These are phyloP conservation scores for Pyrgus malvae DNA, from an alignment of 2,888 invertebrate genomes.

Conservation along the genomic window DNA sequence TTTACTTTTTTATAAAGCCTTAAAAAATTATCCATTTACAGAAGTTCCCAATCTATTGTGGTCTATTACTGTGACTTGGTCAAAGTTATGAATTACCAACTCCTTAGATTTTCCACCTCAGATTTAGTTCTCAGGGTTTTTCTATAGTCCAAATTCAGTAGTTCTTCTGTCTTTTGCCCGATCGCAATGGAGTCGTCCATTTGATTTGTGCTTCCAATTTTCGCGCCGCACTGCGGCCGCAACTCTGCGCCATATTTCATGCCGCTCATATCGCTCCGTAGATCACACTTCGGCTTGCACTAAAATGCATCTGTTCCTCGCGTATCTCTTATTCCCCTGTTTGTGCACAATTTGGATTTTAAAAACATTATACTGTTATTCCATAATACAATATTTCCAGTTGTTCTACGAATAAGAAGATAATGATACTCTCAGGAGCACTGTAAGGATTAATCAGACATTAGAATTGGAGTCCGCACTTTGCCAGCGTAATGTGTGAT, in stretches of 20 bases:
- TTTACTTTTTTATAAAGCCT: too few species aligned
- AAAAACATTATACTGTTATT: not conserved
- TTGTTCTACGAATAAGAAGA: too few species aligned
- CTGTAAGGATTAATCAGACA: too few species aligned
- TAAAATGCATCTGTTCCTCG: constrained; percentile 53
- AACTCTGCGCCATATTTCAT: constrained; percentile 18
- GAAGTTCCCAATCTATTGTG: too few species aligned
- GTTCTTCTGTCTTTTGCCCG: constrained; percentile 5
- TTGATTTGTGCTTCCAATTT: constrained; percentile 61
- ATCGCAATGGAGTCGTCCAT: constrained; percentile 39
- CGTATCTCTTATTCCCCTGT: constrained; percentile 17
- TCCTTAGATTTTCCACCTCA: too few species aligned
- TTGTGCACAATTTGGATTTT: not conserved
- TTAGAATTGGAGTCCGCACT: too few species aligned
- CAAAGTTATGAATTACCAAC: too few species aligned
- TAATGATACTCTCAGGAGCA: too few species aligned
- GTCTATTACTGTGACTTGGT: too few species aligned
- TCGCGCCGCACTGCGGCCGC: constrained; percentile 29
- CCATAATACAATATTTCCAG: not conserved
- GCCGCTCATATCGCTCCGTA: constrained; percentile 27
- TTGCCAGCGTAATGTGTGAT: too few species aligned
- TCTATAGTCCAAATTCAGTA: not conserved
- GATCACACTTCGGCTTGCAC: constrained; percentile 54
- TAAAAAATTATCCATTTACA: too few species aligned
- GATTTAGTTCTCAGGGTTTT: too few species aligned